Evolutionary conservation across 2,113 vertebrate species (phyloP).

Genomic region (Microtus montanus): DNA sequence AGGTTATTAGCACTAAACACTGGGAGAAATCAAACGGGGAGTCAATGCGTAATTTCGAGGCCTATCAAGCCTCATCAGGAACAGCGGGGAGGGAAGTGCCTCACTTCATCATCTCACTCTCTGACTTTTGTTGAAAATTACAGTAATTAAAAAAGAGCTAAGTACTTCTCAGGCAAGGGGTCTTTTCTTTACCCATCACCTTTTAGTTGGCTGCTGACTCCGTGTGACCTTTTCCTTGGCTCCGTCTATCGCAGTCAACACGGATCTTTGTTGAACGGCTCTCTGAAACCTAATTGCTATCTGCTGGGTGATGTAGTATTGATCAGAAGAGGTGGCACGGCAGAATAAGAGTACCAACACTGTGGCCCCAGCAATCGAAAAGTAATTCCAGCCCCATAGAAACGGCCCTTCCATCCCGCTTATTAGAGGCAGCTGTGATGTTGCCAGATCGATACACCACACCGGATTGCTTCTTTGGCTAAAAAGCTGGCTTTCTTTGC

Average conservation of each 20-base stretch:
- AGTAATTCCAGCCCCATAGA: constrained; percentile 95
- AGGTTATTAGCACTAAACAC: constrained; percentile 98
- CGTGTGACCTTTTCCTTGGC: constrained; percentile 93
- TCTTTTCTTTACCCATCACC: constrained; percentile 95
- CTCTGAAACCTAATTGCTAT: constrained; percentile 95
- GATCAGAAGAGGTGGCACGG: constrained; percentile 94
- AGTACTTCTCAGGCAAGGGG: constrained; percentile 94
- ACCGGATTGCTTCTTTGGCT: constrained; percentile 95
- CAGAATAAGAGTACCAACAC: constrained; percentile 93
- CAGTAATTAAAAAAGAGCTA: constrained; percentile 98
- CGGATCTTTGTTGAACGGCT: constrained; percentile 91
- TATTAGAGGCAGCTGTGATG: constrained; percentile 97
- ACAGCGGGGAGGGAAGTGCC: constrained; percentile 96
- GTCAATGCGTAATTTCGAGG: constrained; percentile 96
- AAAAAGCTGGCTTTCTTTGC: constrained; percentile 88
- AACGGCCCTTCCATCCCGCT: constrained; percentile 90
- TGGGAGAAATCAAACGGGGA: constrained; percentile 93
- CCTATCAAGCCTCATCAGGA: constrained; percentile 97
- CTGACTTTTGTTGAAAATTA: constrained; percentile 97
- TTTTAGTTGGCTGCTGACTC: constrained; percentile 93
- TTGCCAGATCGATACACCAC: constrained; percentile 94
- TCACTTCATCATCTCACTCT: constrained; percentile 98
- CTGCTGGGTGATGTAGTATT: constrained; percentile 94
- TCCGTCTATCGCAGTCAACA: constrained; percentile 92
- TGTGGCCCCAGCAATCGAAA: constrained; percentile 94